phyloP scores from a whole-genome alignment of 2,888 invertebrate genomes.

The Ophion costatus region DNA sequence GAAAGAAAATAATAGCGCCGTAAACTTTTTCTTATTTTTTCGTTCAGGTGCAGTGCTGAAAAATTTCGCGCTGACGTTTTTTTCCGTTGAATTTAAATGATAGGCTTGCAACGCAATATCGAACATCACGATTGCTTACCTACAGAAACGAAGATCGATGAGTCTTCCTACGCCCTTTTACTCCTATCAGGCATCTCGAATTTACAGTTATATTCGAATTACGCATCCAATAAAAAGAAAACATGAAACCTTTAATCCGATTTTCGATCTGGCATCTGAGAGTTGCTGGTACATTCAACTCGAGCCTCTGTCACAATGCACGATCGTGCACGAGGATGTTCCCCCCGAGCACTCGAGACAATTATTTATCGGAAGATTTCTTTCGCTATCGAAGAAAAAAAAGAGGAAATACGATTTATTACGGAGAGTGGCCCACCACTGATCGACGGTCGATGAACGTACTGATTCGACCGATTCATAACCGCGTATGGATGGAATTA shows the following conservation, averaged over 20 bases:
- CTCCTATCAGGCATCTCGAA: constrained; percentile 64
- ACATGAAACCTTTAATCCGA: constrained; percentile 35
- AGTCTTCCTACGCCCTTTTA: constrained; percentile 28
- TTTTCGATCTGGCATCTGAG: constrained; percentile 27
- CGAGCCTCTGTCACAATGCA: constrained; percentile 10
- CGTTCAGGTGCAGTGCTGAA: constrained; percentile 6
- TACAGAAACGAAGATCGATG: constrained; percentile 23
- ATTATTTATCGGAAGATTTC: constrained; percentile 25
- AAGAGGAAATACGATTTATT: not conserved
- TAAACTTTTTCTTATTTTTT: constrained; percentile 10
- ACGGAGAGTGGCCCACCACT: constrained; percentile 31
- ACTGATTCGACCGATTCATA: constrained; percentile 14
- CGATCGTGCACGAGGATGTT: not conserved
- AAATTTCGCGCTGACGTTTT: not conserved
- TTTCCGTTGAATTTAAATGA: not conserved
- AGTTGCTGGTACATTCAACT: constrained; percentile 33
- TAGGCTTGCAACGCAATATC: constrained; percentile 25
- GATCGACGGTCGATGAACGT: constrained; percentile 3
- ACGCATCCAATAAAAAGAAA: constrained; percentile 15
- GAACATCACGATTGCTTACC: not conserved
- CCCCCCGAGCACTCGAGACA: not conserved
- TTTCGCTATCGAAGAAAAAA: constrained; percentile 12
- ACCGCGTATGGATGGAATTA: constrained; percentile 10
- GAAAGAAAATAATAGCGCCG: not conserved
- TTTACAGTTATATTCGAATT: constrained; percentile 49